Conservation (phyloP, 2,797 vertebrate genomes). For the Ctenopoma kingsleyae region DNA sequence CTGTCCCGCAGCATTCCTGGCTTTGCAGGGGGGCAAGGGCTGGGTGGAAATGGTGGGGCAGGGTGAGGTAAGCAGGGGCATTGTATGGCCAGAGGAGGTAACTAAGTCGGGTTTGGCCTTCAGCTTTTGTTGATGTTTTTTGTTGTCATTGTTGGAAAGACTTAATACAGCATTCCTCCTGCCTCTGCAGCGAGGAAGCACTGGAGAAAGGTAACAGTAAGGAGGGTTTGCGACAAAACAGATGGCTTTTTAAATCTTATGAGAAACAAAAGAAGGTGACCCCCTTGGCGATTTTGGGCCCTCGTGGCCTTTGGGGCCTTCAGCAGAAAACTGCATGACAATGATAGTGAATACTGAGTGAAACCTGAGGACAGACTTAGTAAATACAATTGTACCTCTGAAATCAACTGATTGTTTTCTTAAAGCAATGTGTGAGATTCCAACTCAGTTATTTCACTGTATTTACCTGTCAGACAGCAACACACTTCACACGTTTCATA, state of each 20-base stretch:
- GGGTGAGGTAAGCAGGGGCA: slow-evolving; percentile 74
- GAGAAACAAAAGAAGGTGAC: slow-evolving; percentile 75
- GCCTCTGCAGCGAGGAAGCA: slow-evolving; percentile 44
- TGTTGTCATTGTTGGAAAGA: slow-evolving; percentile 83
- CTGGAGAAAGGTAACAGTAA: slow-evolving; percentile 55
- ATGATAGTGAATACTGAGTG: slow-evolving; percentile 56
- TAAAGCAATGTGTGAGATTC: not conserved
- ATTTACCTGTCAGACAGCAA: not conserved
- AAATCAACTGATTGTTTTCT: slow-evolving; percentile 11
- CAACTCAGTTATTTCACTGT: not conserved
- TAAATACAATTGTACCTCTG: slow-evolving; percentile 8
- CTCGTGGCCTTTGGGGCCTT: slow-evolving; percentile 54
- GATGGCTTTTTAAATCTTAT: slow-evolving; percentile 67
- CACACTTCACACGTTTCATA: not conserved
- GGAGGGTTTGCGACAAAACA: slow-evolving; percentile 62
- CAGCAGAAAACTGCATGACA: slow-evolving; percentile 71
- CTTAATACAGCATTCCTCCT: slow-evolving; percentile 78
- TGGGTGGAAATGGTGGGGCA: slow-evolving; percentile 71
- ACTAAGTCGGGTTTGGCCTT: slow-evolving; percentile 72
- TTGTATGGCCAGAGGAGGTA: slow-evolving; percentile 80
- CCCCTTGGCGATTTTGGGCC: slow-evolving; percentile 50
- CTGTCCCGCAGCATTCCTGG: slow-evolving; percentile 72
- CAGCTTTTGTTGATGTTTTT: slow-evolving; percentile 74
- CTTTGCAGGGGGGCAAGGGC: slow-evolving; percentile 80
- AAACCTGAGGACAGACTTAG: slow-evolving; percentile 24